Conservation (phyloP, 2,797 vertebrate genomes). For the Tarsius wallacei region DNA sequence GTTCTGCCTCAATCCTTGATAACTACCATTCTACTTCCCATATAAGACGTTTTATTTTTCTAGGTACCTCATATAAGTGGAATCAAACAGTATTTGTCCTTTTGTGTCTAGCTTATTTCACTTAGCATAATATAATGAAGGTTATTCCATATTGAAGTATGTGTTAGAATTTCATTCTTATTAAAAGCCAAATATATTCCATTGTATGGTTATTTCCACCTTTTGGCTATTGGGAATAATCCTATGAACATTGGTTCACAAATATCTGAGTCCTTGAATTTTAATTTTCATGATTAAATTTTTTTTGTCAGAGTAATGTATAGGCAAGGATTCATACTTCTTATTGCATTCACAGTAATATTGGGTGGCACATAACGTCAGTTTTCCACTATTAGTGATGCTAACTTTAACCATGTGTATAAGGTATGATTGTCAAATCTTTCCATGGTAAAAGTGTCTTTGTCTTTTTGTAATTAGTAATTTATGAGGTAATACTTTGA, state of each 20-base stretch:
- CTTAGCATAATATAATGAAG: not conserved
- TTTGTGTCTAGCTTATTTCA: not conserved
- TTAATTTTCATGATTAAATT: not conserved
- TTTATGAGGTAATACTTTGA: not conserved
- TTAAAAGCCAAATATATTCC: not conserved
- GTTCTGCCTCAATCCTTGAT: not conserved
- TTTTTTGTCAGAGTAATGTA: not conserved
- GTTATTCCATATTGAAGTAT: not conserved
- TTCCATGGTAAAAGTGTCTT: not conserved
- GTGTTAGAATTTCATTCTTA: not conserved
- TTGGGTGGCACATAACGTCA: not conserved
- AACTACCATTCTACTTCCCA: not conserved
- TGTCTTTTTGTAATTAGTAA: not conserved
- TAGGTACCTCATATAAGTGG: not conserved
- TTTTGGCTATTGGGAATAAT: slow-evolving; percentile 9
- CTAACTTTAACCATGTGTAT: not conserved
- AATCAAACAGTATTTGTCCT: not conserved
- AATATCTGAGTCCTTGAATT: not conserved
- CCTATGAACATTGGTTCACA: not conserved
- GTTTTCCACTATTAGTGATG: not conserved
- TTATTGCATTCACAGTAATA: not conserved
- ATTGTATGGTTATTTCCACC: not conserved
- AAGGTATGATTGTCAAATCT: not conserved
- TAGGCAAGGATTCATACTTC: not conserved
- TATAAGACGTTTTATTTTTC: not conserved